Conservation (phyloP, 2,888 invertebrate species). For the Pollenia labialis region DNA sequence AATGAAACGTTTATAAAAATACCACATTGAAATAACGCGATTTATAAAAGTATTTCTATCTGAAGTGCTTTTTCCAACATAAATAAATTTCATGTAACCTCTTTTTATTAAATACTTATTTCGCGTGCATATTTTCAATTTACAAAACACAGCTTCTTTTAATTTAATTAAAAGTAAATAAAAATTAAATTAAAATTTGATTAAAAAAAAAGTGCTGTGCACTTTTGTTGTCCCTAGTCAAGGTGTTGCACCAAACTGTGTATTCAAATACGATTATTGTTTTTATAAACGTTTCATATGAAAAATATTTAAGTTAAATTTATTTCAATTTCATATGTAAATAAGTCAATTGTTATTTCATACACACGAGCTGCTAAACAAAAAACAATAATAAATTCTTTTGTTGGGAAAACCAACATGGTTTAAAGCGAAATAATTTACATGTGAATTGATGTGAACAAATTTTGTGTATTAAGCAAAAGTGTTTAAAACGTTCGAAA, state of each 20-base stretch:
- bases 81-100: no score
- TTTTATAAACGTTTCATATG: conserved; percentile 5
- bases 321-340: conserved; percentile 29
- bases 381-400: conserved; percentile 1
- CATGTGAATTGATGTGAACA: conserved; percentile 31
- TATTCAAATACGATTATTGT: conserved; percentile 8
- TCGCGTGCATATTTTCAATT: no score
- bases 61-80: no score
- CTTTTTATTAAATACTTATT: no score
- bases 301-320: conserved; percentile 37
- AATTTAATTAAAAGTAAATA: no score
- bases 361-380: not conserved
- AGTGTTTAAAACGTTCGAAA: not conserved
- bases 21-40: no score
- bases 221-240: not conserved
- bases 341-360: conserved; percentile 1
- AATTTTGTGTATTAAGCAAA: conserved; percentile 8
- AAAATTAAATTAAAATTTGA: no score
- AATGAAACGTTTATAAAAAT: no score
- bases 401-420: not conserved
- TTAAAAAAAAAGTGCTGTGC: no score
- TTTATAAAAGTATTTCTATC: no score
- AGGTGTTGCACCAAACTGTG: not conserved
- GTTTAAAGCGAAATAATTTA: conserved; percentile 1
- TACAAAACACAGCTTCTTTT: no score